These are phyloP conservation scores for Ricordea florida DNA, from an alignment of 92 coral and sea anemone genomes.

Conservation along the genomic window DNA sequence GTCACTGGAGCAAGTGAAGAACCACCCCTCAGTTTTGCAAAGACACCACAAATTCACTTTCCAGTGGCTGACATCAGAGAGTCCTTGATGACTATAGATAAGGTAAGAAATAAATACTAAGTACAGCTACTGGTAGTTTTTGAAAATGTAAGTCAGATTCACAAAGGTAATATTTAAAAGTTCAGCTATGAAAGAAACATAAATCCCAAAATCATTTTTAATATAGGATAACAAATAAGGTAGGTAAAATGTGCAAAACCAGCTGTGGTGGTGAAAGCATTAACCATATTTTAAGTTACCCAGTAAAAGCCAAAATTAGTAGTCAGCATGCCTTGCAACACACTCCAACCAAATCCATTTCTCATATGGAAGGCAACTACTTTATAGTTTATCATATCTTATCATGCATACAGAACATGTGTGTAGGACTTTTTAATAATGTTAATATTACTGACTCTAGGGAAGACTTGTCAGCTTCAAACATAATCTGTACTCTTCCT, in stretches of 20 bases:
- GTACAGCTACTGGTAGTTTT: neutral
- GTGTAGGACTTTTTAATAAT: neutral
- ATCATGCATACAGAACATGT: neutral
- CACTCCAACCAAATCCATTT: conserved; percentile 3
- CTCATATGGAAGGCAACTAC: neutral
- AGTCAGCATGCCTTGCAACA: neutral
- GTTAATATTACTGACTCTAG: neutral
- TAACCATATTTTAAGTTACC: neutral
- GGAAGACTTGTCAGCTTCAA: neutral
- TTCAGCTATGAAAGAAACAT: no score
- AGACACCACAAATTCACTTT: conserved; percentile 13
- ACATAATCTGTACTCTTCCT: no score
- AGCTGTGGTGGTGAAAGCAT: neutral
- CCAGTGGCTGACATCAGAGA: neutral
- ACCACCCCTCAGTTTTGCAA: conserved; percentile 11
- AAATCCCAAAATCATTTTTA: no score
- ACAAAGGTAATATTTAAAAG: no score
- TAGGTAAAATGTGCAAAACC: conserved; percentile 2
- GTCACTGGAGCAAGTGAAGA: conserved; percentile 19
- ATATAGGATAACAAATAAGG: neutral
- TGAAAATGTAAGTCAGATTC: neutral
- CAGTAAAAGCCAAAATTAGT: neutral
- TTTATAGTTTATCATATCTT: neutral
- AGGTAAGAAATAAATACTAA: neutral
- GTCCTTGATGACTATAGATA: neutral